Evolutionary conservation across 1,140 invertebrate species (phyloP).

Genomic region (Hermatobates lingyangjiaoensis): DNA sequence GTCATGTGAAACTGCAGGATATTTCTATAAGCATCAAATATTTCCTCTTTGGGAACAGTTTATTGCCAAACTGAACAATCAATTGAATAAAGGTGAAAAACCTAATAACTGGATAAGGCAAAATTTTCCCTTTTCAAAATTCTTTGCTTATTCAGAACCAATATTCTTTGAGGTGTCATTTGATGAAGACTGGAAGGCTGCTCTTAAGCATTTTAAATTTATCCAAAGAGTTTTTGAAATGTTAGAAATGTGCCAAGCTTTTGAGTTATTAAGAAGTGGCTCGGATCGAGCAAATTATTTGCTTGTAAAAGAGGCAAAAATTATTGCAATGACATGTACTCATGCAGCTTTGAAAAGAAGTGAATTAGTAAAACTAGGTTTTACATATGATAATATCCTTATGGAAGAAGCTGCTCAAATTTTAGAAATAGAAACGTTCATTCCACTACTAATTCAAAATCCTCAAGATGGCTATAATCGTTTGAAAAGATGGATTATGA

Average conservation of each 20-base stretch:
- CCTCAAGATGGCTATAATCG: conserved; percentile 89
- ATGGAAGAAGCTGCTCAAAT: conserved; percentile 99
- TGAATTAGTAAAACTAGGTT: conserved; percentile 85
- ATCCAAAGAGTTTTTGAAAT: conserved; percentile 92
- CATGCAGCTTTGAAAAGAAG: conserved; percentile 93
- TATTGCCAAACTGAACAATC: background rate
- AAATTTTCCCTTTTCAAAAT: background rate
- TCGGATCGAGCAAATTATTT: conserved; percentile 90
- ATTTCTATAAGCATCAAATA: conserved; percentile 75
- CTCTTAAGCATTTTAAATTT: conserved; percentile 78
- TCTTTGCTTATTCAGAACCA: background rate
- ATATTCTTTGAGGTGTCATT: background rate
- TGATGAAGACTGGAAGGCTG: conserved; percentile 60
- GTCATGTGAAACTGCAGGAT: conserved; percentile 95
- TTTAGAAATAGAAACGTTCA: conserved; percentile 98
- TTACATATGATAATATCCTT: conserved; percentile 96
- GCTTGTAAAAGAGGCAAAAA: conserved; percentile 95
- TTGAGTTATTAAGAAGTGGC: conserved; percentile 87
- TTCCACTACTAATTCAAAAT: conserved; percentile 91
- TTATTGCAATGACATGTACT: conserved; percentile 99
- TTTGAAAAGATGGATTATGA: conserved; percentile 99
- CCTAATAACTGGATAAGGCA: background rate
- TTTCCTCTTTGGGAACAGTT: conserved; percentile 64
- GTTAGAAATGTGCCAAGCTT: conserved; percentile 74
- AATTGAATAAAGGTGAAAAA: background rate